phyloP scores from a whole-genome alignment of 2,797 vertebrate species.

The Malurus splendens region DNA sequence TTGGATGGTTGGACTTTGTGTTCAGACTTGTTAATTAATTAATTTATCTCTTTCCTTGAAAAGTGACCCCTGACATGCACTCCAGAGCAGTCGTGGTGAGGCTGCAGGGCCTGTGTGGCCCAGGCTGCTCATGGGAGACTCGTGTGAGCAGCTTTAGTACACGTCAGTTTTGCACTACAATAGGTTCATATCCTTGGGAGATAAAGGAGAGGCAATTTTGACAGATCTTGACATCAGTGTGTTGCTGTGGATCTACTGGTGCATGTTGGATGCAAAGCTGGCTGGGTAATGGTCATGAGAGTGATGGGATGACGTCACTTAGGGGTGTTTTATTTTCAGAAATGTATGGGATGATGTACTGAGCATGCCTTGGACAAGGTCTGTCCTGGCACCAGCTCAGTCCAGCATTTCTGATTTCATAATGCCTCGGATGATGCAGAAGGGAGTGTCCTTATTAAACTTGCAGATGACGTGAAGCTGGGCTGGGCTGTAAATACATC shows the following conservation, averaged over 20 bases:
- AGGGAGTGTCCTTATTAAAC: background rate
- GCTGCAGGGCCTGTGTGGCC: background rate
- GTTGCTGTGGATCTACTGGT: background rate
- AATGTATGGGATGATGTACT: background rate
- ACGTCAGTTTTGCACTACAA: background rate
- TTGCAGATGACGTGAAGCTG: background rate
- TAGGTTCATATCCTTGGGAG: background rate
- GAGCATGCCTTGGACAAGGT: background rate
- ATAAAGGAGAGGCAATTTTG: background rate
- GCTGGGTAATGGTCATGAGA: background rate
- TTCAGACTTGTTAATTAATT: background rate
- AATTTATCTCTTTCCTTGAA: background rate
- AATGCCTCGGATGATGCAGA: background rate
- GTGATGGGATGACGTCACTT: background rate
- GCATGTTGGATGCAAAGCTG: background rate
- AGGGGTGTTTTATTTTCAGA: rapidly evolving
- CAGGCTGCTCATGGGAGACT: background rate
- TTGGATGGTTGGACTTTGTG: background rate
- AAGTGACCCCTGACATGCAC: rapidly evolving
- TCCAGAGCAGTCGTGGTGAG: background rate
- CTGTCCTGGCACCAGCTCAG: background rate
- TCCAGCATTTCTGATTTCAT: background rate
- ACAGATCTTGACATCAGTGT: background rate
- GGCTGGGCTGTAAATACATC: background rate
- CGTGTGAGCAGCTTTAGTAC: background rate